A percentile compares a stretch with the other conserved stretches of the same genome.
phyloP scores from a whole-genome alignment of 2,797 vertebrate species.

The Florisuga fusca region DNA sequence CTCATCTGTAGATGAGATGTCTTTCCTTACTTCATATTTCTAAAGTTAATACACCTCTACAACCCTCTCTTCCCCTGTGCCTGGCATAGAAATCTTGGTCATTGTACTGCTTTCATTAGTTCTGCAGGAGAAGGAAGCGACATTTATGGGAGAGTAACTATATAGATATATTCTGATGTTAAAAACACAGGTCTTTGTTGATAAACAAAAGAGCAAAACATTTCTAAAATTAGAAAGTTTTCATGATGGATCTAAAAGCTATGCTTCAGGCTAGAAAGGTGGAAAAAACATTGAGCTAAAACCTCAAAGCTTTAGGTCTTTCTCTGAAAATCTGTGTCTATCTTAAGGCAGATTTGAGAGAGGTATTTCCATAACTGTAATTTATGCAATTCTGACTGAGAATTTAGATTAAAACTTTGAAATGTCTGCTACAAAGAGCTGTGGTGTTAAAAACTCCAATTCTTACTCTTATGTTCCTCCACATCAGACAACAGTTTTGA shows the following conservation, averaged over 20 bases:
- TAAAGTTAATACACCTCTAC: not conserved
- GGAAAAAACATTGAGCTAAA: not conserved
- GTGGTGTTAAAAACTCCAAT: not conserved
- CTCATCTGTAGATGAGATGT: not conserved
- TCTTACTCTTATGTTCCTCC: conserved; percentile 16
- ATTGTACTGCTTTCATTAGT: not conserved
- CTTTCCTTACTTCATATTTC: not conserved
- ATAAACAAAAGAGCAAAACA: not conserved
- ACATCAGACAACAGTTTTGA: conserved; percentile 5
- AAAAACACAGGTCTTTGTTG: not conserved
- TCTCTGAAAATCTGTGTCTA: not conserved
- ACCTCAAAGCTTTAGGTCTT: not conserved
- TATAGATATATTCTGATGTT: not conserved
- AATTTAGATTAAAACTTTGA: conserved; percentile 28
- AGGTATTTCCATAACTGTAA: not conserved
- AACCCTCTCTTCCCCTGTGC: not conserved
- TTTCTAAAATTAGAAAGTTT: not conserved
- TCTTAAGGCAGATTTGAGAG: not conserved
- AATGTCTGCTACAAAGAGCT: not conserved
- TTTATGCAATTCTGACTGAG: conserved; percentile 2
- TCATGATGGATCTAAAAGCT: not conserved
- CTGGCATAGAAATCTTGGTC: not conserved
- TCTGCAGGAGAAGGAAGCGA: not conserved
- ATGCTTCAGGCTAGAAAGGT: not conserved
- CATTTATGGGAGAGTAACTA: not conserved